A percentile compares a stretch with the other conserved stretches of the same genome.
Evolutionary conservation across 2,113 vertebrate genomes (phyloP).

Genomic region (Heteronetta atricapilla): DNA sequence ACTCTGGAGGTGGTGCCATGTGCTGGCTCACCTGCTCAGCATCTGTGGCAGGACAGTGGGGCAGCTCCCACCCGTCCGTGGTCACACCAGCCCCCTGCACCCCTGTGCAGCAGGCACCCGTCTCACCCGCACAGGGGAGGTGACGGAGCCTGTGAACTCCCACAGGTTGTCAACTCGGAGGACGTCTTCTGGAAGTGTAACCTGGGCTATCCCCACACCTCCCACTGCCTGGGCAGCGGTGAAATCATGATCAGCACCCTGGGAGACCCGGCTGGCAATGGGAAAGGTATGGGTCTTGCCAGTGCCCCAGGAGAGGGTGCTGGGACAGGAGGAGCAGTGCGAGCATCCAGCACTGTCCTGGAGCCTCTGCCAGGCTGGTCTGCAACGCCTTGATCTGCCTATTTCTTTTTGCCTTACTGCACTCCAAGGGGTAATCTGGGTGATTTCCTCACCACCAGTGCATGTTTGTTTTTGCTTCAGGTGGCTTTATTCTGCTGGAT

Average conservation of each 20-base stretch:
- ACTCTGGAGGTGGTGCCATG: not conserved
- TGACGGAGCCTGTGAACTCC: not conserved
- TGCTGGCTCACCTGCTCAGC: not conserved
- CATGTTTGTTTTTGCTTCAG: constrained; percentile 46
- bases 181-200: constrained; percentile 85
- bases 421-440: rapidly evolving
- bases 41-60: not conserved
- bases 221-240: constrained; percentile 88
- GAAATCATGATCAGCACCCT: constrained; percentile 93
- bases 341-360: not conserved
- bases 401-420: not conserved
- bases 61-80: not conserved
- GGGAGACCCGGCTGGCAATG: constrained; percentile 83
- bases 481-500: constrained; percentile 90
- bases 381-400: rapidly evolving
- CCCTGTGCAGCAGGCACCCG: not conserved
- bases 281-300: constrained; percentile 80
- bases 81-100: not conserved
- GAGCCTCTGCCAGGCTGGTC: not conserved
- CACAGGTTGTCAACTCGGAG: constrained; percentile 83
- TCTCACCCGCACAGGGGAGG: rapidly evolving
- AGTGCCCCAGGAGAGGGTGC: not conserved
- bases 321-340: not conserved
- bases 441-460: not conserved
- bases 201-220: constrained; percentile 87